Evolutionary conservation across 2,888 invertebrate species (phyloP), one percentile per base, ranked within the genome.

Genomic region (Lasioglossum zephyrum): DNA sequence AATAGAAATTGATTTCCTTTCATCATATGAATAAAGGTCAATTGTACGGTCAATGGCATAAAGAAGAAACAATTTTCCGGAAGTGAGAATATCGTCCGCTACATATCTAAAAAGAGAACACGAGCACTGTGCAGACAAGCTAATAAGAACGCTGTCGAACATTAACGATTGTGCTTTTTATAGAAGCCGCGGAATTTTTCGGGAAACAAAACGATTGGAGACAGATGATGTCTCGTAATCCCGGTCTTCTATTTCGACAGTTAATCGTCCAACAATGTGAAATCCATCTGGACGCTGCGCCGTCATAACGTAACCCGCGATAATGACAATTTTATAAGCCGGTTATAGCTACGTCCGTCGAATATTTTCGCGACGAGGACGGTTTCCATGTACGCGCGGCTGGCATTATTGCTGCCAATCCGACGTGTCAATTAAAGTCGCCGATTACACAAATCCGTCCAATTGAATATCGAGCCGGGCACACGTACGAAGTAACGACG

Each of bases 351-450:
- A 26, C 47, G 47, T 72, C 73, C 41, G 73, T 78, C 70, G 73
- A 77, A 84, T 86, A 86, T 85, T 86, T 85, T 85, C 75, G 39
- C 31, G 75, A 78, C 41, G 36, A 49, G 44, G 60, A 47, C 63
- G 60, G 60, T 39, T 63, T 79, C 75, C 66, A 57, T 79, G 66
- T 53, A 31, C 70, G 60, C n/a, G 44, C n/a, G 39, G 66, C 66
- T 22, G 22, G 60, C 77, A 57, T 79, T 84, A 77, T 85, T 72
- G 63, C 57, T 73, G 76, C 60, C 77, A 85, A 86, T 86, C 78
- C 84, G 57, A 81, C 75, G 82, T 81, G 81, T 85, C 85, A 78
- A 82, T 86, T 86, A 83, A 83, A 80, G 49, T 77, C 84, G 74
- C 57, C 57, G 79, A 77, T 76, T 77, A 84, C 77, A 76, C 74